Evolutionary conservation across 2,888 invertebrate genomes (phyloP).

Genomic region (Cloeon dipterum): DNA sequence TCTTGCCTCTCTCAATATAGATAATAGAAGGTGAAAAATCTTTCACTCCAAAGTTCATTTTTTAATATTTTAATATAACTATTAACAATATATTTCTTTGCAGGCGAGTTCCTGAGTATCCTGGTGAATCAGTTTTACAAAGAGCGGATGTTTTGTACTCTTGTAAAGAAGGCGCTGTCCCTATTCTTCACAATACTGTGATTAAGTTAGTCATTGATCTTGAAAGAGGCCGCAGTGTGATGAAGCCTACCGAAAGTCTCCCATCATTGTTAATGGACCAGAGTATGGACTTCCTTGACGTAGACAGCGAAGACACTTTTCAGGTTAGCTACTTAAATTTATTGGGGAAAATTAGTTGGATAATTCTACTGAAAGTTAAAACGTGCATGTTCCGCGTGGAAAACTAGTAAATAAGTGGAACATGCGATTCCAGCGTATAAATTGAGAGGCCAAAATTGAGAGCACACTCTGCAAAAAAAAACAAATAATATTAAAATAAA

Average conservation of each 20-base stretch:
- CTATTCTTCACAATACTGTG: constrained; percentile 75
- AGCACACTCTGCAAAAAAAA: no score
- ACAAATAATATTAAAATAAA: no score
- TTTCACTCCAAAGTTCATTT: no score
- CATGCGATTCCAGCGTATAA: no score
- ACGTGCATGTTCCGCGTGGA: no score
- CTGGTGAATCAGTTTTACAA: constrained; percentile 18
- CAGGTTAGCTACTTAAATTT: constrained; percentile 7
- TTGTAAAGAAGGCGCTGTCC: constrained; percentile 48
- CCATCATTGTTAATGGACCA: constrained; percentile 15
- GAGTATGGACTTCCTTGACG: constrained; percentile 7
- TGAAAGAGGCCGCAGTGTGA: constrained; percentile 13
- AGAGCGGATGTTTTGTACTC: constrained; percentile 48
- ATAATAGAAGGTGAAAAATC: constrained; percentile 10
- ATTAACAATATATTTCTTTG: no score
- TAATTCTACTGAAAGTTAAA: no score
- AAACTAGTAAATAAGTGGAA: no score
- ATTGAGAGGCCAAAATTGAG: no score
- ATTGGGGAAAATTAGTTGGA: not conserved
- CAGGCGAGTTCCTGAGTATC: no score
- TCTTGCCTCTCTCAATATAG: constrained; percentile 51
- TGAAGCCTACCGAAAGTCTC: constrained; percentile 16
- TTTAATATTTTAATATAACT: no score
- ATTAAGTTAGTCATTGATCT: constrained; percentile 43
- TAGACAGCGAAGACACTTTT: constrained; percentile 8